Evolutionary conservation across 1,140 invertebrate genomes (phyloP).

Genomic region (Euwallacea fornicatus): DNA sequence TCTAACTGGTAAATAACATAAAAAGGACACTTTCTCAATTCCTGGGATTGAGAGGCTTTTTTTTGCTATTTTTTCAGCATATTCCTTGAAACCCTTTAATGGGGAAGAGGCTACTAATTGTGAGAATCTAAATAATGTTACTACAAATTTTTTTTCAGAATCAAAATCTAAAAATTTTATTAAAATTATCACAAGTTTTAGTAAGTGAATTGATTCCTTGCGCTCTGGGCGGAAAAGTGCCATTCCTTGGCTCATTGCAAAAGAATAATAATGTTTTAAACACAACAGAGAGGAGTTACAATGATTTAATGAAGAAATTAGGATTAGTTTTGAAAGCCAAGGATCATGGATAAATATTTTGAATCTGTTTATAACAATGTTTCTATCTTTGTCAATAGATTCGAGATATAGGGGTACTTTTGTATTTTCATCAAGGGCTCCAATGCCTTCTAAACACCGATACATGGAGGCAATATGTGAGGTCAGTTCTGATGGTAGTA

Average conservation of each 20-base stretch:
- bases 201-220: conserved; percentile 6
- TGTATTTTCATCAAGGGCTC: neutral
- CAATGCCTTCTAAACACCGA: too few species aligned
- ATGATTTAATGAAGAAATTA: conserved; percentile 19
- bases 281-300: neutral
- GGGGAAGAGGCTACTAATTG: conserved; percentile 24
- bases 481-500: too few species aligned
- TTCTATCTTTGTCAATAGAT: conserved; percentile 2
- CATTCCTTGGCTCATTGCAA: neutral
- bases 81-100: conserved; percentile 27
- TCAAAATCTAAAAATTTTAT: conserved; percentile 3
- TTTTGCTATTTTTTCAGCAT: conserved; percentile 26
- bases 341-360: neutral
- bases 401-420: neutral
- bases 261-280: neutral
- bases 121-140: conserved; percentile 4
- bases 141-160: neutral
- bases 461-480: too few species aligned
- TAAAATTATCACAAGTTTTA: conserved; percentile 6
- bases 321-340: conserved; percentile 10
- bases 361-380: neutral
- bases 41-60: neutral
- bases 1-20: conserved; percentile 18
- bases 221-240: neutral
- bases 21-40: too few species aligned